Evolutionary conservation across 2,888 invertebrate genomes (phyloP), one percentile per base, ranked within the genome.

Genomic region (Ceraclea dissimilis): DNA sequence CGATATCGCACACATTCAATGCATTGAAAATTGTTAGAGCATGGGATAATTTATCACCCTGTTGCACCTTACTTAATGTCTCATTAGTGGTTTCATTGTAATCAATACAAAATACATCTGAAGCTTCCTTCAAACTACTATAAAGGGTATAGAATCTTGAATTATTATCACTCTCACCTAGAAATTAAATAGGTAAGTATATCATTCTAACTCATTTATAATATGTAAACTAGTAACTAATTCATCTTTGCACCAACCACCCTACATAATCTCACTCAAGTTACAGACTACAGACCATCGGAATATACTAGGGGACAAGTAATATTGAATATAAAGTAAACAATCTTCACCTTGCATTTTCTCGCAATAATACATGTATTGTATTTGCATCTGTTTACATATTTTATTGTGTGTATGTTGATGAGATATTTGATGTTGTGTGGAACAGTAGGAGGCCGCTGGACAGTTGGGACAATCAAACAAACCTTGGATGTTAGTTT

Each of bases 401-500:
- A 60, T 19, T 46, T 58, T 52, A 6, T 47, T 46, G 51, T 60
- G 60, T 19, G 19, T 48, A 8, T 54, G 18, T 46, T 49, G 33
- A 26, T 58, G 54, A 5, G 31, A 6, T 11, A 52, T 54, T 52
- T 58, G 67, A 67, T 59, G 59, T 21, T 59, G 33, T 4, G 62
- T 49, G 8, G 53, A 52, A 51, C 69, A 70, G 50, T 68, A 69
- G 60, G 65, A 67, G 0, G 63, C 58, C 21, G 61, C 57, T 1
- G 66, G 67, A 52, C 69, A 70, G n/a, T 61, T 52, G 1, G 22
- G 21, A 34, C 69, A 70, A 52, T 69, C 65, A 19, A 52, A 57
- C 11, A 69, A 54, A 34, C 47, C 51, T 18, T 62, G 59, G 16
- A 53, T 19, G 48, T 66, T 58, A 2, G 54, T 63, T 33, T 67